phyloP scores from a whole-genome alignment of 2,797 vertebrate genomes.

The Diglossa cyanea region DNA sequence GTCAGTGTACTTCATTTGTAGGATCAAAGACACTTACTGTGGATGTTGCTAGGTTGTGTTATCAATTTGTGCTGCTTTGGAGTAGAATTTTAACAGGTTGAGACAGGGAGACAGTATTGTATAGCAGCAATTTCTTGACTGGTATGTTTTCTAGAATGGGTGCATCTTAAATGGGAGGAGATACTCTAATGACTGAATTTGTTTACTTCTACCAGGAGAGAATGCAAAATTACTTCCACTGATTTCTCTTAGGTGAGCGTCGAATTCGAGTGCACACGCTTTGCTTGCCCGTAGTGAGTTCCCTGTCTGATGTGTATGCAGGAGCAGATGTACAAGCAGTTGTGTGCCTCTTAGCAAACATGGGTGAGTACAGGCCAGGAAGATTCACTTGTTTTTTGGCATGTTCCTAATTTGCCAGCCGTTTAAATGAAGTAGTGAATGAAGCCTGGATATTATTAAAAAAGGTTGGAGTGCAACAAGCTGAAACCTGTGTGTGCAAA shows the following conservation, averaged over 20 bases:
- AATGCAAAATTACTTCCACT: background rate
- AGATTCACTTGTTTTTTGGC: background rate
- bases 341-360: slow-evolving; percentile 92
- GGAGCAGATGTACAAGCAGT: slow-evolving; percentile 93
- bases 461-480: background rate
- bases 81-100: background rate
- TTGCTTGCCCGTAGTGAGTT: slow-evolving; percentile 92
- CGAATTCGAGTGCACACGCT: slow-evolving; percentile 94
- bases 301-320: slow-evolving; percentile 89
- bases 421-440: background rate
- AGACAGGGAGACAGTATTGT: background rate
- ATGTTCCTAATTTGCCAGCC: background rate
- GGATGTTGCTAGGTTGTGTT: background rate
- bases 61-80: background rate
- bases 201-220: background rate
- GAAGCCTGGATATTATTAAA: background rate
- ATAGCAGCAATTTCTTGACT: background rate
- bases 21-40: background rate
- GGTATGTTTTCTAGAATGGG: background rate
- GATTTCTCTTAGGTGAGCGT: slow-evolving; percentile 83
- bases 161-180: background rate
- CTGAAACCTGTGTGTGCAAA: background rate
- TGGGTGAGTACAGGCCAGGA: slow-evolving; percentile 83
- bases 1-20: background rate
- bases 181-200: background rate